Percentiles rank a stretch among this genome's conserved stretches.
Conservation (phyloP, 1,140 invertebrate species). For the Formica exsecta region DNA sequence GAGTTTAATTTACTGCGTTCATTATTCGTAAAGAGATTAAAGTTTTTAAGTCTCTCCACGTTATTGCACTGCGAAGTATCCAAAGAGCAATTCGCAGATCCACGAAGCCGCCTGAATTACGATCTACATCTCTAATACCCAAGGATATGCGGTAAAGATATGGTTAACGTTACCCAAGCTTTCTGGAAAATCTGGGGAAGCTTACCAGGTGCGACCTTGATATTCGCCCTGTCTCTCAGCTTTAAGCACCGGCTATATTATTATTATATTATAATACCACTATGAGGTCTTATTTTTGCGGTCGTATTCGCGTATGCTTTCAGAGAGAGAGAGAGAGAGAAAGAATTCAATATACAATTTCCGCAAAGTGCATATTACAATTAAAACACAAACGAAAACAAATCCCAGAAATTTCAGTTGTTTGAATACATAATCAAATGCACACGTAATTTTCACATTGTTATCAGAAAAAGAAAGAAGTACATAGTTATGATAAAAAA, state of each 20-base stretch:
- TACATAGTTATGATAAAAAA: background rate
- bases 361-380: conserved; percentile 6
- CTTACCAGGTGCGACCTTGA: conserved; percentile 72
- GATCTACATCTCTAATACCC: conserved; percentile 39
- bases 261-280: conserved; percentile 22
- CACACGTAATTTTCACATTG: background rate
- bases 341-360: conserved; percentile 23
- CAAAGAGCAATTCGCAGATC: conserved; percentile 30
- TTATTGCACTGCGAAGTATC: background rate
- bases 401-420: conserved; percentile 4
- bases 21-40: background rate
- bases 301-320: background rate
- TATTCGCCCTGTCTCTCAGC: conserved; percentile 60
- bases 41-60: background rate
- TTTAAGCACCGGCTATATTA: conserved; percentile 8
- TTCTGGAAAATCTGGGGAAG: conserved; percentile 69
- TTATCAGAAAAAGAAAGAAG: background rate
- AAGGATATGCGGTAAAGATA: conserved; percentile 51
- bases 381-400: conserved; percentile 4
- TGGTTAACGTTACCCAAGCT: conserved; percentile 3
- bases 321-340: background rate
- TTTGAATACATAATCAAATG: conserved; percentile 31
- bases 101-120: conserved; percentile 22
- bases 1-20: background rate
- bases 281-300: conserved; percentile 3